Percentiles rank a stretch among this genome's conserved stretches.
Evolutionary conservation across 2,113 vertebrate genomes (phyloP).

Genomic region (Tragelaphus strepsiceros): DNA sequence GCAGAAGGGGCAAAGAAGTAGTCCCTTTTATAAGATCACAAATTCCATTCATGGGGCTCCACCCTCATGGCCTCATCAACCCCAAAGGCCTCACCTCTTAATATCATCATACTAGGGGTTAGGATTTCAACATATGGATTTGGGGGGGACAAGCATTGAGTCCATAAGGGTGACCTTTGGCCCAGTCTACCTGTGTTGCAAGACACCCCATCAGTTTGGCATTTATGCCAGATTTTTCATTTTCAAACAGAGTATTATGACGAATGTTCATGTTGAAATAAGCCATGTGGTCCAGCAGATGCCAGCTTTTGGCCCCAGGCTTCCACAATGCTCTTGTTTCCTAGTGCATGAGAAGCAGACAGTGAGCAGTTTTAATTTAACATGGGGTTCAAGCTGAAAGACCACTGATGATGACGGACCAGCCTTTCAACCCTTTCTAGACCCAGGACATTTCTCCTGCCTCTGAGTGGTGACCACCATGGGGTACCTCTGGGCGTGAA

Average conservation of each 20-base stretch:
- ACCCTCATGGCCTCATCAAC: not conserved
- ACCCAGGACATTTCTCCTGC: fast-evolving
- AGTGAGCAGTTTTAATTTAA: fast-evolving
- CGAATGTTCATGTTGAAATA: fast-evolving
- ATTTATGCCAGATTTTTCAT: not conserved
- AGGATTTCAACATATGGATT: not conserved
- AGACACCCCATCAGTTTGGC: not conserved
- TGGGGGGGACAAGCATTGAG: not conserved
- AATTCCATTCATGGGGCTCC: not conserved
- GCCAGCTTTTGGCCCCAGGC: not conserved
- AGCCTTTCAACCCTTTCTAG: not conserved
- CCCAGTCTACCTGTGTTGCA: fast-evolving
- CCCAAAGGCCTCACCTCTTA: not conserved
- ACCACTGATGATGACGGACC: fast-evolving
- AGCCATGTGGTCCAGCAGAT: too few relatives aligned
- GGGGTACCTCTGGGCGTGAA: fast-evolving
- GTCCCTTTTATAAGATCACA: not conserved
- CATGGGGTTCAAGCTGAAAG: fast-evolving
- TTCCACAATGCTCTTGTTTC: not conserved
- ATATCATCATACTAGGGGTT: too few relatives aligned
- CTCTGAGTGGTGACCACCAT: fast-evolving
- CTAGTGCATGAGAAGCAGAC: fast-evolving
- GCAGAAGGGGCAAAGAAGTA: not conserved
- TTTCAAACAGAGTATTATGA: not conserved
- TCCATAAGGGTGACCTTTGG: not conserved